Evolutionary conservation across 2,888 invertebrate genomes (phyloP).

Genomic region (Pachycephus smyrnensis): DNA sequence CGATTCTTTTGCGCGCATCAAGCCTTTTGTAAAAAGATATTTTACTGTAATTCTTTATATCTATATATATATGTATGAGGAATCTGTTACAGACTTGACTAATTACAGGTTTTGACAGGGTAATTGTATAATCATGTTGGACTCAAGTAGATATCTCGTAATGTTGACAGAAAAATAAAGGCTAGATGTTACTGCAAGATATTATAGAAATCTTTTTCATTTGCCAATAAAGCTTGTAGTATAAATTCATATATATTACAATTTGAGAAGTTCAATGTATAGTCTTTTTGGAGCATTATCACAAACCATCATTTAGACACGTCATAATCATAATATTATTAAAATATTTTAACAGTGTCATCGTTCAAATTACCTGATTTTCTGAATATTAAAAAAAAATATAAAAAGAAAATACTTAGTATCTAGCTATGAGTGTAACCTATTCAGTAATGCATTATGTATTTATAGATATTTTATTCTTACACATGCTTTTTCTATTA

Average conservation of each 20-base stretch:
- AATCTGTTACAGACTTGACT: background rate
- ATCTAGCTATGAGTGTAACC: background rate
- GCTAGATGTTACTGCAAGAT: background rate
- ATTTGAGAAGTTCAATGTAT: background rate
- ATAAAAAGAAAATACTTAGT: background rate
- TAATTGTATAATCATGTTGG: background rate
- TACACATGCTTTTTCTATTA: background rate
- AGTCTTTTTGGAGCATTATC: background rate
- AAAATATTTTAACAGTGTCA: background rate
- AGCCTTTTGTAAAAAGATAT: background rate
- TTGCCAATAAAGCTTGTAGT: background rate
- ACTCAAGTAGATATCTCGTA: background rate
- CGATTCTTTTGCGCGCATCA: background rate
- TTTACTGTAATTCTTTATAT: background rate
- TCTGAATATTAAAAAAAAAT: background rate
- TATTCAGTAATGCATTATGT: background rate
- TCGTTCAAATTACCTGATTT: background rate
- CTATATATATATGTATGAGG: background rate
- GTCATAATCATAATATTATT: background rate
- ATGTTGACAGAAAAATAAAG: background rate
- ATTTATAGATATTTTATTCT: background rate
- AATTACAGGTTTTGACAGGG: background rate
- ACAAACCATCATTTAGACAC: background rate
- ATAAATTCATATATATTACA: background rate
- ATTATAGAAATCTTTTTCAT: background rate